Conservation (phyloP, 2,113 vertebrate species). For the Urocitellus parryii region DNA sequence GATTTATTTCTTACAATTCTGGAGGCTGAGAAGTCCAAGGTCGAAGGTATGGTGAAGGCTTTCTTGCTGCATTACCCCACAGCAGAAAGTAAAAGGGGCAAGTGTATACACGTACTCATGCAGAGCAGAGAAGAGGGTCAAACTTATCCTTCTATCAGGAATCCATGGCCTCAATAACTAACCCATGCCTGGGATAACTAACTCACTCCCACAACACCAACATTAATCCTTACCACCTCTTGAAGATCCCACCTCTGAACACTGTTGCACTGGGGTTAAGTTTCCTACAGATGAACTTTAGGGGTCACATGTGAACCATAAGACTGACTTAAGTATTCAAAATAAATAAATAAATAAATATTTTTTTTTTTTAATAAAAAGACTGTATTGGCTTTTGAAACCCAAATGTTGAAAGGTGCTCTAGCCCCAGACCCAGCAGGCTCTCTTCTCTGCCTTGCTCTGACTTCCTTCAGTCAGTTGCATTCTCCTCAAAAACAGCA, state of each 20-base stretch:
- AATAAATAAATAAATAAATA: background rate
- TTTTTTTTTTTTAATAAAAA: background rate
- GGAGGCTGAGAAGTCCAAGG: background rate
- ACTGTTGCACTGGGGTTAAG: background rate
- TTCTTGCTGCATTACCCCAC: background rate
- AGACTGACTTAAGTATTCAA: slow-evolving; percentile 1
- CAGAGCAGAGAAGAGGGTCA: background rate
- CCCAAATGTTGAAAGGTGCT: background rate
- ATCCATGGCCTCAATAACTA: background rate
- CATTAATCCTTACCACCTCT: background rate
- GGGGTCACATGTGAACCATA: background rate
- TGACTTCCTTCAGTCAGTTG: background rate
- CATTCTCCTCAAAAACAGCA: background rate
- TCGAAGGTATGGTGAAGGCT: background rate
- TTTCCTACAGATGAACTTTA: background rate
- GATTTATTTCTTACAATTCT: background rate
- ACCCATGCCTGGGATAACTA: background rate
- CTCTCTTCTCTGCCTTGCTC: background rate
- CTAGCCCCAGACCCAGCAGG: background rate
- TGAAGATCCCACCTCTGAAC: background rate
- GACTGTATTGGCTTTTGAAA: slow-evolving; percentile 41
- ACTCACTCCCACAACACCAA: background rate
- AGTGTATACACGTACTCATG: background rate
- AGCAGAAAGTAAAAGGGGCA: background rate
- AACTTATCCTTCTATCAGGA: background rate